A percentile compares a stretch with the other conserved stretches of the same genome.
Conservation (phyloP, 2,888 invertebrate genomes). For the Rotaria magnacalcarata region DNA sequence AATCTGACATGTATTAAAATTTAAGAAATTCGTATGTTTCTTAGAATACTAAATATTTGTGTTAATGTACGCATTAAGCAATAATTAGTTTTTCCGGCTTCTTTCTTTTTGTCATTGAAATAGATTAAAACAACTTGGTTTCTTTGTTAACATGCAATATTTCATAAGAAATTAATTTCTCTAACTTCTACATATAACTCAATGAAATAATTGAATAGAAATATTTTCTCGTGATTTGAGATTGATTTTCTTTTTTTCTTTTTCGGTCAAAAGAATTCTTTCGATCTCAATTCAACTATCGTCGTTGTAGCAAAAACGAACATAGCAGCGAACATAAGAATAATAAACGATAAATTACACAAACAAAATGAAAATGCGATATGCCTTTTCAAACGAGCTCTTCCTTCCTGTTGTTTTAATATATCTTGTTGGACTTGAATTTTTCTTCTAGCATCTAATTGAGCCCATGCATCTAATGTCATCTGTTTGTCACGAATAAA, state of each 20-base stretch:
- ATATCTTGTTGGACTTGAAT: background rate
- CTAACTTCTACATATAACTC: too few relatives aligned
- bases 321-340: background rate
- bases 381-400: background rate
- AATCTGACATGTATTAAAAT: too few relatives aligned
- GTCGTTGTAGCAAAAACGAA: background rate
- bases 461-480: background rate
- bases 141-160: background rate
- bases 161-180: background rate
- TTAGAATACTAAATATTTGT: too few relatives aligned
- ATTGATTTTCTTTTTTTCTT: background rate
- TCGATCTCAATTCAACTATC: background rate
- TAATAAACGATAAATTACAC: slow-evolving; percentile 18
- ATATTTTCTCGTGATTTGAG: background rate
- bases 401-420: background rate
- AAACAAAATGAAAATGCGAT: slow-evolving; percentile 35
- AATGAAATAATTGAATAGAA: background rate
- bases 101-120: too few relatives aligned
- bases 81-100: too few relatives aligned
- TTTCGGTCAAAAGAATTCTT: background rate
- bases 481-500: background rate
- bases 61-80: too few relatives aligned
- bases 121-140: too few relatives aligned
- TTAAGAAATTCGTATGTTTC: too few relatives aligned
- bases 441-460: background rate